phyloP scores from a whole-genome alignment of 2,888 invertebrate genomes.

The Drosophila pullipes region DNA sequence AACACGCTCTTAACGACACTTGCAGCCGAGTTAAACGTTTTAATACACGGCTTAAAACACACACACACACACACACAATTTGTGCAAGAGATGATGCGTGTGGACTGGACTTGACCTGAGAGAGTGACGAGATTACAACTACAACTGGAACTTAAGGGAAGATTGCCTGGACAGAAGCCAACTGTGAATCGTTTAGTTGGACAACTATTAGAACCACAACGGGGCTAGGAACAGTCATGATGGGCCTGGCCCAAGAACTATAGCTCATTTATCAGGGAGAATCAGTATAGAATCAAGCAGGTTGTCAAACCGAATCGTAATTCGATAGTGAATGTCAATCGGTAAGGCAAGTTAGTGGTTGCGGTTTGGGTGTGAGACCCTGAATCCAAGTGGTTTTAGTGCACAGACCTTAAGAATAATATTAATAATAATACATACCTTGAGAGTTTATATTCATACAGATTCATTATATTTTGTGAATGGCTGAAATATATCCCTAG shows the following conservation, averaged over 20 bases:
- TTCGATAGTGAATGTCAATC: background rate
- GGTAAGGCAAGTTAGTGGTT: background rate
- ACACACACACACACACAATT: background rate
- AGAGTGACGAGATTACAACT: background rate
- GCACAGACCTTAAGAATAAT: background rate
- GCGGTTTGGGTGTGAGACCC: background rate
- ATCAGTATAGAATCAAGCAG: background rate
- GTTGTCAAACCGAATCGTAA: background rate
- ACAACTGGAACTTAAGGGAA: background rate
- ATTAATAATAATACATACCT: background rate
- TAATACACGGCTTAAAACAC: conserved; percentile 26
- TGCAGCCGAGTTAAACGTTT: conserved; percentile 56
- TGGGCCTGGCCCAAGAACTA: background rate
- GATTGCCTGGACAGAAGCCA: background rate
- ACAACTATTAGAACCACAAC: accelerated
- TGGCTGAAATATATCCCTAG: background rate
- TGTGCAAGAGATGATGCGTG: background rate
- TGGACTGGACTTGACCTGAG: background rate
- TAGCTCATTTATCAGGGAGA: background rate
- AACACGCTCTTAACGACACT: conserved; percentile 61
- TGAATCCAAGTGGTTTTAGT: background rate
- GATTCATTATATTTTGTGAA: background rate
- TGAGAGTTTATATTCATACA: background rate
- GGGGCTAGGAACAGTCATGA: background rate
- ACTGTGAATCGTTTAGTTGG: background rate